Conservation (phyloP, 2,888 invertebrate species). For the Geotrupes spiniger region DNA sequence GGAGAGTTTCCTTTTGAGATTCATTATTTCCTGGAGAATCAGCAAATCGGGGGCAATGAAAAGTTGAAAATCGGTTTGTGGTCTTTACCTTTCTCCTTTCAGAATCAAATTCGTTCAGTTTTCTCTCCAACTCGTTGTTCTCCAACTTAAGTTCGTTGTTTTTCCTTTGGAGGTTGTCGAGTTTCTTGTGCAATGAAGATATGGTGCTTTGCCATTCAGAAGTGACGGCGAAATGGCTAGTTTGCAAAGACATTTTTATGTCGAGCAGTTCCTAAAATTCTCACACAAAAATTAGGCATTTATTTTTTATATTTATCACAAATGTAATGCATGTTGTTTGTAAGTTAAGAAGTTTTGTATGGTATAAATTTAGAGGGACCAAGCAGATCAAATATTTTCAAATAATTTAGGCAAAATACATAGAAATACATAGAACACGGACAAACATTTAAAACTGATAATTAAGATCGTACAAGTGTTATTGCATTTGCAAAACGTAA, state of each 20-base stretch:
- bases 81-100: constrained; percentile 21
- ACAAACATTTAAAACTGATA: no score
- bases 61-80: background rate
- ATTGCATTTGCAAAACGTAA: background rate
- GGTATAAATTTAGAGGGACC: no score
- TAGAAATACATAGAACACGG: no score
- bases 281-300: constrained; percentile 5
- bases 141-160: constrained; percentile 21
- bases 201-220: constrained; percentile 28
- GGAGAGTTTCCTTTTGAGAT: constrained; percentile 22
- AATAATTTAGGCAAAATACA: no score
- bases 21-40: constrained; percentile 20
- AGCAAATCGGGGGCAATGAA: background rate
- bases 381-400: no score
- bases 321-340: no score
- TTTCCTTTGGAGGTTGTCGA: constrained; percentile 20
- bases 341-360: no score
- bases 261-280: constrained; percentile 23
- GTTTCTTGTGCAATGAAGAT: constrained; percentile 22
- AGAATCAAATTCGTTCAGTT: constrained; percentile 20
- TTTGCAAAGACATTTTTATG: constrained; percentile 27
- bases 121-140: constrained; percentile 20
- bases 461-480: no score
- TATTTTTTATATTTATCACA: no score
- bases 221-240: constrained; percentile 20